Conservation (phyloP, 2,888 invertebrate species). For the Alsophila aescularia region DNA sequence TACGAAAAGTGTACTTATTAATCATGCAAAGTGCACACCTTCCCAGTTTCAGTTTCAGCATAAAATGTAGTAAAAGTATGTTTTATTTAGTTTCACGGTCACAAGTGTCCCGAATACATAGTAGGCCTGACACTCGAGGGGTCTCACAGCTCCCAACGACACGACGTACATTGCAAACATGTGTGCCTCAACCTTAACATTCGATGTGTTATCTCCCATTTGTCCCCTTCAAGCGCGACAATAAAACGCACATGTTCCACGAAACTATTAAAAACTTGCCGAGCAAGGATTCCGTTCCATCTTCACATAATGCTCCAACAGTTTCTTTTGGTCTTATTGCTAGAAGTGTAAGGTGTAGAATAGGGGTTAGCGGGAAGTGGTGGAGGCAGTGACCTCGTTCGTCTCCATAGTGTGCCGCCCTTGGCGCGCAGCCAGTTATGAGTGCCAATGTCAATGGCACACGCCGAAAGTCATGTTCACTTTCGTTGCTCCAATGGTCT, state of each 20-base stretch:
- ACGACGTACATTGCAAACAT: slow-evolving; percentile 12
- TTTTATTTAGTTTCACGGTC: background rate
- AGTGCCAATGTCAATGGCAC: slow-evolving; percentile 74
- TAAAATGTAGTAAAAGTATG: background rate
- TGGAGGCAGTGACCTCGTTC: slow-evolving; percentile 56
- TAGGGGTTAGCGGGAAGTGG: slow-evolving; percentile 28
- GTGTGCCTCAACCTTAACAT: slow-evolving; percentile 11
- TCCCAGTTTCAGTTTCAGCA: background rate
- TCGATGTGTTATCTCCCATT: slow-evolving; percentile 26
- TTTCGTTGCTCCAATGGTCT: slow-evolving; percentile 43
- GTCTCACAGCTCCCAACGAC: slow-evolving; percentile 1
- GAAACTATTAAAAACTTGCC: slow-evolving; percentile 45
- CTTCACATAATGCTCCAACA: slow-evolving; percentile 7
- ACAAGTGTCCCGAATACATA: background rate
- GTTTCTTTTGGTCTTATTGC: slow-evolving; percentile 25
- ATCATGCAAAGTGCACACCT: background rate
- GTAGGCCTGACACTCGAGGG: background rate
- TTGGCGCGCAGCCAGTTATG: slow-evolving; percentile 59
- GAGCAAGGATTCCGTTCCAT: slow-evolving; percentile 29
- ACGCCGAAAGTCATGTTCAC: slow-evolving; percentile 56
- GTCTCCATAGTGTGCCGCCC: slow-evolving; percentile 53
- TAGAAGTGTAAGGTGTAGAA: slow-evolving; percentile 30
- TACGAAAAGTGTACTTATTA: background rate
- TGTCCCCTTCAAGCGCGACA: slow-evolving; percentile 31
- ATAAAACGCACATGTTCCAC: slow-evolving; percentile 45